A percentile compares a stretch with the other conserved stretches of the same genome.
Conservation (phyloP, 2,797 vertebrate species). For the Acanthurus tractus region DNA sequence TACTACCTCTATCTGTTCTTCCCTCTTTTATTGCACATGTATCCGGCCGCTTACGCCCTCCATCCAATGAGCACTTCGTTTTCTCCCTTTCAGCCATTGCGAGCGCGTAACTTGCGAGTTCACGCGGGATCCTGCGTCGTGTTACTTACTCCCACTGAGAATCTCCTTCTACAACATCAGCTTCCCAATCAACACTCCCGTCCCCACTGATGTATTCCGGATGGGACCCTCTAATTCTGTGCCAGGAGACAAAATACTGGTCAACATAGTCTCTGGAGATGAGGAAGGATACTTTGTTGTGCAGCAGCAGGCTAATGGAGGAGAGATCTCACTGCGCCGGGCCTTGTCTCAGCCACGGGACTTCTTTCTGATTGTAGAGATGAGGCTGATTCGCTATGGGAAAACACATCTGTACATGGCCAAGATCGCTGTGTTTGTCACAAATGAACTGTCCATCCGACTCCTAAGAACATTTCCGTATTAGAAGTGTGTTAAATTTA, state of each 20-base stretch:
- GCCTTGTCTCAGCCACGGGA: conserved; percentile 87
- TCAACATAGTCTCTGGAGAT: conserved; percentile 90
- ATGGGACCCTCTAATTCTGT: conserved; percentile 91
- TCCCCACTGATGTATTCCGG: conserved; percentile 91
- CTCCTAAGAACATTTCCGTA: conserved; percentile 29
- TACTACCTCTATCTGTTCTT: neutral
- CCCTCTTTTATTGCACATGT: neutral
- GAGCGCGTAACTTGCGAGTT: conserved; percentile 93
- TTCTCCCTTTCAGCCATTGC: conserved; percentile 91
- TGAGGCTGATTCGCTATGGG: conserved; percentile 90
- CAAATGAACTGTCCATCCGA: conserved; percentile 77
- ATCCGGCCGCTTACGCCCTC: neutral
- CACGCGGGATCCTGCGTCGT: conserved; percentile 81
- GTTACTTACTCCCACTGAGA: conserved; percentile 91
- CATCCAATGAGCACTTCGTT: conserved; percentile 48
- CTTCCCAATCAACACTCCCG: conserved; percentile 91
- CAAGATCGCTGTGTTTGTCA: conserved; percentile 91
- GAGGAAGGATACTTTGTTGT: conserved; percentile 89
- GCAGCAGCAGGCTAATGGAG: conserved; percentile 86
- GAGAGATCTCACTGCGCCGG: conserved; percentile 88
- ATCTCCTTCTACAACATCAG: conserved; percentile 95
- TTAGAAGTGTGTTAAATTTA: conserved; percentile 21
- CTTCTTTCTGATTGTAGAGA: conserved; percentile 91
- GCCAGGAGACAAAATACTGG: conserved; percentile 89
- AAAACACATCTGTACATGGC: conserved; percentile 89